Evolutionary conservation across 2,113 vertebrate species (phyloP).

Genomic region (Sinocyclocheilus anshuiensis): DNA sequence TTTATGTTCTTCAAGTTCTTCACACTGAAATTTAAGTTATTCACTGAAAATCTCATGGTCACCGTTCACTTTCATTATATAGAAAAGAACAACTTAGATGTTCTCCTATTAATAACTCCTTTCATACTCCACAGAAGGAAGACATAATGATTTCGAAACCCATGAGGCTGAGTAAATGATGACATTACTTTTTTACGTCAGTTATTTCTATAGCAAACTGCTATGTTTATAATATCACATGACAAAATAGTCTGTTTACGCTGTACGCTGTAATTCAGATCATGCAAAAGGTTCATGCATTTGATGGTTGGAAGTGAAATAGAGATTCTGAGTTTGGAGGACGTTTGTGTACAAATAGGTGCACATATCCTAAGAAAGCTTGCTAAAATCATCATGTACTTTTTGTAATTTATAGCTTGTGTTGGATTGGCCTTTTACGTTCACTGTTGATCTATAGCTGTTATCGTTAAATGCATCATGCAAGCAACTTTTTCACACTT

Average conservation of each 20-base stretch:
- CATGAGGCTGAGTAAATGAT: neutral
- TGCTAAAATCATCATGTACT: neutral
- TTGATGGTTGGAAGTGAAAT: neutral
- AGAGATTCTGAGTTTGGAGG: neutral
- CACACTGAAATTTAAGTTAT: too few relatives aligned
- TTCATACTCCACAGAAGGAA: slow-evolving; percentile 3
- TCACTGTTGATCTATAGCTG: slow-evolving; percentile 16
- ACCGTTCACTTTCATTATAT: neutral
- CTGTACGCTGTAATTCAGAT: neutral
- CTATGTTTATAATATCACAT: neutral
- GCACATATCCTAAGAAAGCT: too few relatives aligned
- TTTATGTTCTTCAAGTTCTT: too few relatives aligned
- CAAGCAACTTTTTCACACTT: slow-evolving; percentile 1
- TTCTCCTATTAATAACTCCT: neutral
- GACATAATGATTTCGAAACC: neutral
- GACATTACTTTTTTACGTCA: neutral
- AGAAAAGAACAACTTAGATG: neutral
- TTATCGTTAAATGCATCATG: neutral
- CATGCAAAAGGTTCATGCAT: neutral
- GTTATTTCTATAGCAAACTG: neutral
- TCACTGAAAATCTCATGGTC: too few relatives aligned
- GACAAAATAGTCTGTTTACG: neutral
- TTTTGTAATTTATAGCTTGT: slow-evolving; percentile 36
- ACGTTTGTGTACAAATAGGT: neutral
- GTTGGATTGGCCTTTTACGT: slow-evolving; percentile 16